Evolutionary conservation across 2,888 invertebrate genomes (phyloP).

Genomic region (Torymus auratus): DNA sequence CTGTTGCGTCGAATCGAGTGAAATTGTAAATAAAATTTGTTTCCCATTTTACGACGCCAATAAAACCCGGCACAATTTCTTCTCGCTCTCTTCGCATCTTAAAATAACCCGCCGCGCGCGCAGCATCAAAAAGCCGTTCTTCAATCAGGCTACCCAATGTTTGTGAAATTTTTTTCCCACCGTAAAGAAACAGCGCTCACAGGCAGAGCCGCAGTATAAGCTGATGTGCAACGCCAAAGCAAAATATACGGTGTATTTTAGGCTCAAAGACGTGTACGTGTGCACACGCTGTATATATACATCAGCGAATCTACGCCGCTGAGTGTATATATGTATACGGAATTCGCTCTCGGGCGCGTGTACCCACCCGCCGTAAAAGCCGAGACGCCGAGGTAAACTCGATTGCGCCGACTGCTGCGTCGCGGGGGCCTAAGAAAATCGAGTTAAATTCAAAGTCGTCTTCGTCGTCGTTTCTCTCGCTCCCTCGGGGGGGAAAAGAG

Average conservation of each 20-base stretch:
- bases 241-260: slow-evolving; percentile 22
- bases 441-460: neutral
- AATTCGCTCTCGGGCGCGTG: neutral
- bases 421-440: slow-evolving; percentile 3
- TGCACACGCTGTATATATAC: no score
- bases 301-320: no score
- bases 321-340: neutral
- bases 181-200: neutral
- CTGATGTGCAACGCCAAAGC: neutral
- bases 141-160: no score
- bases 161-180: no score
- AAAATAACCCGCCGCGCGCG: neutral
- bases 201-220: no score
- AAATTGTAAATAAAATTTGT: neutral
- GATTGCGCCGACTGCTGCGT: slow-evolving; percentile 16
- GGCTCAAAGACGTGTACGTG: slow-evolving; percentile 9
- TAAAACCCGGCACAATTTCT: neutral
- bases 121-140: no score
- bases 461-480: no score
- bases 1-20: no score
- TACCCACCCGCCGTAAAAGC: neutral
- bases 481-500: neutral
- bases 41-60: neutral
- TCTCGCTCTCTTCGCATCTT: neutral
- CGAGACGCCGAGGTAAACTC: slow-evolving; percentile 10